Evolutionary conservation across 2,113 vertebrate species (phyloP).

Genomic region (Brachyhypopomus occidentalis): DNA sequence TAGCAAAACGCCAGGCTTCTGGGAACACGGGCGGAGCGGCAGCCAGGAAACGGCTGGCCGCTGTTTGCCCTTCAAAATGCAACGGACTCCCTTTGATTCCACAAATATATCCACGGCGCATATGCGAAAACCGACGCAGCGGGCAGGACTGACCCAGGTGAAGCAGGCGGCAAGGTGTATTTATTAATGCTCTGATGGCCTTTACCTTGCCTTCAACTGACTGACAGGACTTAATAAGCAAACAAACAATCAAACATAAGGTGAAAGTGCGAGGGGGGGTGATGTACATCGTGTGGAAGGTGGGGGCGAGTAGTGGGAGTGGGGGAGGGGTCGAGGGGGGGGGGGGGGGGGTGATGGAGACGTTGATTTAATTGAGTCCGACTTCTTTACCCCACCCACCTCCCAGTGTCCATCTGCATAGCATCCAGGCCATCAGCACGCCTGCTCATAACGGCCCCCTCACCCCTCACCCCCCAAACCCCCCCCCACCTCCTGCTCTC

Average conservation of each 20-base stretch:
- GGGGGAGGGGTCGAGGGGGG: constrained; percentile 16
- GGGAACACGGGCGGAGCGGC: constrained; percentile 59
- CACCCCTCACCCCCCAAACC: neutral
- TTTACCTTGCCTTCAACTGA: neutral
- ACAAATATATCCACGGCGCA: constrained; percentile 25
- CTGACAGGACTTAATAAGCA: neutral
- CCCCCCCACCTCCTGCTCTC: constrained; percentile 24
- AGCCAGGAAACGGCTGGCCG: constrained; percentile 35
- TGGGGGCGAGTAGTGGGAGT: neutral
- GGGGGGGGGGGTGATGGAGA: constrained; percentile 72
- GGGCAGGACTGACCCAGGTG: too few species aligned
- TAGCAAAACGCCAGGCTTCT: constrained; percentile 54
- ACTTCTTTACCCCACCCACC: constrained; percentile 72
- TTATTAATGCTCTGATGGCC: too few species aligned
- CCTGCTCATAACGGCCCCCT: constrained; percentile 55
- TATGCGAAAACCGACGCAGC: neutral
- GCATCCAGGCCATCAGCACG: constrained; percentile 45
- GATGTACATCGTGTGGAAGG: neutral
- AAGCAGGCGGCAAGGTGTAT: too few species aligned
- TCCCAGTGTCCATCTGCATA: constrained; percentile 72
- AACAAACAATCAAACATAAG: neutral
- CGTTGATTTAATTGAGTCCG: constrained; percentile 79
- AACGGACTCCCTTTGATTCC: constrained; percentile 19
- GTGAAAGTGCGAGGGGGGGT: neutral
- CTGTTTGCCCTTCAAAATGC: constrained; percentile 41